Evolutionary conservation across 2,888 invertebrate genomes (phyloP).

Genomic region (Andricus curvator): DNA sequence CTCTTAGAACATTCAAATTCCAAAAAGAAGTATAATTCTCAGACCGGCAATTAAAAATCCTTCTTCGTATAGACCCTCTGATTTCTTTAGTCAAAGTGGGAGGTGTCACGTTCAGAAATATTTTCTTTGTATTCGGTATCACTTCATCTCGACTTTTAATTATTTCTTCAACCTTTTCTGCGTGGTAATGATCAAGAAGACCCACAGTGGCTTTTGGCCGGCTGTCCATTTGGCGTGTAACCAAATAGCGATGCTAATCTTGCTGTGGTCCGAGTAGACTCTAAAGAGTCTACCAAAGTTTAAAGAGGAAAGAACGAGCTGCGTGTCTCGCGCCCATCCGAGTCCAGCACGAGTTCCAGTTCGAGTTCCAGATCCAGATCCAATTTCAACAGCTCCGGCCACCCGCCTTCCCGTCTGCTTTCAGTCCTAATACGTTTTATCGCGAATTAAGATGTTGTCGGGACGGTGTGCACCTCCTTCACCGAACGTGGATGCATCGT

Average conservation of each 20-base stretch:
- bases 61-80: not conserved
- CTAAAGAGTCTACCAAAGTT: no score
- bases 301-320: slow-evolving; percentile 37
- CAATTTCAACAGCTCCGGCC: slow-evolving; percentile 39
- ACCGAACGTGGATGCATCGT: slow-evolving; percentile 30
- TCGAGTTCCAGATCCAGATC: slow-evolving; percentile 33
- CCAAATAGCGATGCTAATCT: slow-evolving; percentile 73
- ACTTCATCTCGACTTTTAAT: slow-evolving; percentile 1
- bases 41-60: no score
- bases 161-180: slow-evolving; percentile 18
- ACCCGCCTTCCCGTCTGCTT: slow-evolving; percentile 43
- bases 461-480: slow-evolving; percentile 51
- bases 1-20: no score
- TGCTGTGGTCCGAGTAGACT: slow-evolving; percentile 42
- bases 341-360: slow-evolving; percentile 33
- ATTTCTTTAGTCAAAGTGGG: not conserved
- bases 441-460: slow-evolving; percentile 71
- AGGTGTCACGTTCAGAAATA: not conserved
- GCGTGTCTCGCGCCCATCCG: slow-evolving; percentile 47
- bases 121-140: not conserved
- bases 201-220: slow-evolving; percentile 47
- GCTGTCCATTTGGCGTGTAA: slow-evolving; percentile 70
- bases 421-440: slow-evolving; percentile 66
- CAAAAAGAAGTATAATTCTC: no score
- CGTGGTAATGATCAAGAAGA: slow-evolving; percentile 65